phyloP scores from a whole-genome alignment of 1,140 invertebrate species.

The Lepidurus packardi region DNA sequence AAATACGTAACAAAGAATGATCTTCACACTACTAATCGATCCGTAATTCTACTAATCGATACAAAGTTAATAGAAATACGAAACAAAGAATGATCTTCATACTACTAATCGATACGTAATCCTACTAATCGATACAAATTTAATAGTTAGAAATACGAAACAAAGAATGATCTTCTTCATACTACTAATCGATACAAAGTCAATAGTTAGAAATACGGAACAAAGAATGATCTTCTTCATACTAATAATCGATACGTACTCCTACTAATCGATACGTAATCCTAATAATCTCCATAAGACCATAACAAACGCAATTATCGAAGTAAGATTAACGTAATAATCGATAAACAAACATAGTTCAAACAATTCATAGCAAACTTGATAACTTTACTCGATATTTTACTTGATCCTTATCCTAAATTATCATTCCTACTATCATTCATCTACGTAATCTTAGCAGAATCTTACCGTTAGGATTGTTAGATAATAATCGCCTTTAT shows the following conservation, averaged over 20 bases:
- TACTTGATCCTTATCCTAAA: too few species aligned
- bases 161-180: conserved; percentile 30
- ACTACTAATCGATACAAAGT: conserved; percentile 34
- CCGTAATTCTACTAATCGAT: not conserved
- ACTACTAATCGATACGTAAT: conserved; percentile 29
- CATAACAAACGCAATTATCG: not conserved
- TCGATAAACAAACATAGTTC: too few species aligned
- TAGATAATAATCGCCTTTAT: too few species aligned
- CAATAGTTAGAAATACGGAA: conserved; percentile 7
- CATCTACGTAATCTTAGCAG: too few species aligned
- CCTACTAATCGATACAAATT: conserved; percentile 31
- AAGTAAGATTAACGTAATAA: too few species aligned
- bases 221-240: conserved; percentile 30
- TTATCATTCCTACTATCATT: too few species aligned
- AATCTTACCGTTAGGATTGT: too few species aligned
- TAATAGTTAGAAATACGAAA: conserved; percentile 9
- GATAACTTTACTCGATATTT: too few species aligned
- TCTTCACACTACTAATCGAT: conserved; percentile 33
- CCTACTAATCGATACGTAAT: not conserved
- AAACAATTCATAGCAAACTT: too few species aligned
- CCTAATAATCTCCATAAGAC: conserved; percentile 26
- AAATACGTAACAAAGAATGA: conserved; percentile 27
- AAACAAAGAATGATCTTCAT: conserved; percentile 29
- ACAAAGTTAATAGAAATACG: conserved; percentile 28
- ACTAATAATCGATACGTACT: conserved; percentile 29